Evolutionary conservation across 1,140 invertebrate genomes (phyloP).

Genomic region (Amyelois transitella): DNA sequence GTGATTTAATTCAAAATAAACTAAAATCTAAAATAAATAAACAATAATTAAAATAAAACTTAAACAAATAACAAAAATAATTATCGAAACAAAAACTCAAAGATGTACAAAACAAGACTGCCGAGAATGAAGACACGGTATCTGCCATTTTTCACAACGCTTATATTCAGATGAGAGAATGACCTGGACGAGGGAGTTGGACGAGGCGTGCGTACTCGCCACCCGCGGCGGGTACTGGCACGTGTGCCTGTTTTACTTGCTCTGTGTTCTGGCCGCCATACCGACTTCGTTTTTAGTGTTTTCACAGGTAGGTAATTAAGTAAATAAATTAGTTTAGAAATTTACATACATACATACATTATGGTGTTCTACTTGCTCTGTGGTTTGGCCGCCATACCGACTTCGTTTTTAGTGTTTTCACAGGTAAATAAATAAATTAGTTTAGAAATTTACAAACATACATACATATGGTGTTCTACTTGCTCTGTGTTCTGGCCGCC

Average conservation of each 20-base stretch:
- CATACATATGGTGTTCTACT: too few relatives aligned
- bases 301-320: slow-evolving; percentile 76
- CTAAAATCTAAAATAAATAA: background rate
- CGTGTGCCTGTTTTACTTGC: slow-evolving; percentile 79
- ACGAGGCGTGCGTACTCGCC: slow-evolving; percentile 79
- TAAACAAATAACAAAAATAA: background rate
- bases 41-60: background rate
- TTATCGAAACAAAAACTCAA: background rate
- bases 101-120: background rate
- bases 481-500: too few relatives aligned
- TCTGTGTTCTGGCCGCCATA: slow-evolving; percentile 80
- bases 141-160: background rate
- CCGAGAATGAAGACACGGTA: background rate
- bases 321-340: background rate
- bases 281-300: slow-evolving; percentile 82
- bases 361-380: slow-evolving; percentile 81
- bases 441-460: background rate
- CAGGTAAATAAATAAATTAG: slow-evolving; percentile 64
- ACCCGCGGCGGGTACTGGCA: slow-evolving; percentile 82
- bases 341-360: slow-evolving; percentile 48
- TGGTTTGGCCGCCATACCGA: slow-evolving; percentile 79
- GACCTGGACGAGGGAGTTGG: slow-evolving; percentile 77
- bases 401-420: slow-evolving; percentile 81
- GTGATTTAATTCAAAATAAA: too few relatives aligned
- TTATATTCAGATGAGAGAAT: slow-evolving; percentile 22